Conservation (phyloP, 2,888 invertebrate species). For the Geophilus truncorum region DNA sequence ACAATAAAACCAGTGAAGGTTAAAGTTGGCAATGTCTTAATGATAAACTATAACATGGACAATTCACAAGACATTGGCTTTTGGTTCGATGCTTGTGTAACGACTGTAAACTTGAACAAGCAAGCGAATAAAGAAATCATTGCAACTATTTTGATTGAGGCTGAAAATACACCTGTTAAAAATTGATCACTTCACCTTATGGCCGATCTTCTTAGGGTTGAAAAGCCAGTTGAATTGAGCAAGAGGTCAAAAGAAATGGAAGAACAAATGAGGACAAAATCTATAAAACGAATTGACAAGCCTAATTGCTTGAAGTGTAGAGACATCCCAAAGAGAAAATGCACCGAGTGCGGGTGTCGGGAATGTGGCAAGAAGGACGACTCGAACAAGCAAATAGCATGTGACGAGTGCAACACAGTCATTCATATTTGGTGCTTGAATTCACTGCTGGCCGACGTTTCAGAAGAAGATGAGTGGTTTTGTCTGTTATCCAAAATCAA, state of each 20-base stretch:
- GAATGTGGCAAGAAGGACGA: slow-evolving; percentile 66
- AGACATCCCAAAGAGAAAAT: slow-evolving; percentile 60
- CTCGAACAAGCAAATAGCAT: slow-evolving; percentile 67
- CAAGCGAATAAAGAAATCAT: slow-evolving; percentile 48
- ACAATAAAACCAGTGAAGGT: slow-evolving; percentile 56
- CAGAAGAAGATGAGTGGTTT: slow-evolving; percentile 70
- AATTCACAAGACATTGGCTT: slow-evolving; percentile 61
- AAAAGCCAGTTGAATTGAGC: slow-evolving; percentile 49
- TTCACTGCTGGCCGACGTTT: slow-evolving; percentile 65
- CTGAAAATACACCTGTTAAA: slow-evolving; percentile 53
- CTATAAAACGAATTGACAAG: slow-evolving; percentile 48
- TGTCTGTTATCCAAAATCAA: slow-evolving; percentile 72
- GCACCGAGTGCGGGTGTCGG: slow-evolving; percentile 69
- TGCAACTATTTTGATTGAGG: slow-evolving; percentile 59
- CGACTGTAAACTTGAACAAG: slow-evolving; percentile 40
- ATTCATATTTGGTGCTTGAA: slow-evolving; percentile 68
- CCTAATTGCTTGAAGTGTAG: slow-evolving; percentile 63
- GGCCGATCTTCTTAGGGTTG: slow-evolving; percentile 64
- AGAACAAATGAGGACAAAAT: slow-evolving; percentile 37
- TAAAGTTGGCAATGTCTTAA: slow-evolving; percentile 58
- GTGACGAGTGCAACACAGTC: slow-evolving; percentile 73
- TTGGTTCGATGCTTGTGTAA: slow-evolving; percentile 58
- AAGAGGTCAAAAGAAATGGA: slow-evolving; percentile 53
- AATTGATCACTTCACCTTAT: slow-evolving; percentile 57
- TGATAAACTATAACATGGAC: slow-evolving; percentile 71